Conservation (phyloP, 2,888 invertebrate species). For the Chironomus riparius region DNA sequence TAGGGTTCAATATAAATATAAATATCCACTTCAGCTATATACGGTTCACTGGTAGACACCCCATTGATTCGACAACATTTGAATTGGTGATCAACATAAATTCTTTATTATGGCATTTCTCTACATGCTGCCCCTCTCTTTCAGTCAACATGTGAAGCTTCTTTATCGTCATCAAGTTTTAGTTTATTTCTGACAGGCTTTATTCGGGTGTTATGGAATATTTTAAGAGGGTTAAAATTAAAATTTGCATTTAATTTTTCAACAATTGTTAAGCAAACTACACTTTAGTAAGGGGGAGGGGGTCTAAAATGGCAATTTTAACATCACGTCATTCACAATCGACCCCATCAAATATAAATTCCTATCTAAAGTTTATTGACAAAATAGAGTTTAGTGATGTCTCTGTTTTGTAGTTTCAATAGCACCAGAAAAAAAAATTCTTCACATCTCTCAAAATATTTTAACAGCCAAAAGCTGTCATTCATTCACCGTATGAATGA, state of each 20-base stretch:
- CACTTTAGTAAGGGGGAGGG: too few species aligned
- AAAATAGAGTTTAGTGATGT: neutral
- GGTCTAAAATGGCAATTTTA: too few species aligned
- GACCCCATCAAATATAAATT: too few species aligned
- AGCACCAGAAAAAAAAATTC: constrained; percentile 8
- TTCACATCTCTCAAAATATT: neutral
- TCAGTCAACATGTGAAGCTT: neutral
- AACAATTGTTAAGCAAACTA: too few species aligned
- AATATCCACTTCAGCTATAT: neutral
- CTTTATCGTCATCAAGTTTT: neutral
- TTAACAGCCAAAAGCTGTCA: neutral
- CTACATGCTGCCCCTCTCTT: neutral
- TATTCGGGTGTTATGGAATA: neutral
- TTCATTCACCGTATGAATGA: neutral
- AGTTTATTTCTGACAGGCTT: neutral
- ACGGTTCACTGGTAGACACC: constrained; percentile 16
- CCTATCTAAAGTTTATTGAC: neutral
- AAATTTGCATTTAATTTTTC: too few species aligned
- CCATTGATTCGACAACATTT: constrained; percentile 1
- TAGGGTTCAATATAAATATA: neutral
- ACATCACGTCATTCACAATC: too few species aligned
- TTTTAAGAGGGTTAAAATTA: too few species aligned
- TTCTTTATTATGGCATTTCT: neutral
- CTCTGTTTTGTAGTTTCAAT: neutral
- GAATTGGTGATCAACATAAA: constrained; percentile 5